Evolutionary conservation across 1,140 invertebrate species (phyloP).

Genomic region (Megalonaias nervosa): DNA sequence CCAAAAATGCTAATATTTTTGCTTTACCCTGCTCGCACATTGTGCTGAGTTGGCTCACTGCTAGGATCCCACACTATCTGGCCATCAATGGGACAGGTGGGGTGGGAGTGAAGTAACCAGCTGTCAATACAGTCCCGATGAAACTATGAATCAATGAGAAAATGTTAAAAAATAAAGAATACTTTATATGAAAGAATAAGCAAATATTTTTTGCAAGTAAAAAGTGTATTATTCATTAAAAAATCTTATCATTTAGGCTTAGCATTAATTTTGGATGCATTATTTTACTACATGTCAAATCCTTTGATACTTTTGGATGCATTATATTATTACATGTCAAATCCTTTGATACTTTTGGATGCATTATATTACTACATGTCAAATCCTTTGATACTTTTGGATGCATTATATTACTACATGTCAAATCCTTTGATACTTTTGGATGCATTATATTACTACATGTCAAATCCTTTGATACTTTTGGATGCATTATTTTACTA

Average conservation of each 20-base stretch:
- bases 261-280: neutral
- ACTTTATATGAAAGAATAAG: slow-evolving; percentile 1
- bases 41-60: slow-evolving; percentile 5
- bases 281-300: neutral
- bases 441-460: neutral
- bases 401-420: neutral
- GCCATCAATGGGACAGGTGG: slow-evolving; percentile 70
- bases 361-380: neutral
- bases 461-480: neutral
- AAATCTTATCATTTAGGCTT: neutral
- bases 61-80: slow-evolving; percentile 51
- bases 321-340: neutral
- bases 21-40: neutral
- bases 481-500: too few relatives aligned
- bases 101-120: slow-evolving; percentile 68
- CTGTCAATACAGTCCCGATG: slow-evolving; percentile 69
- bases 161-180: neutral
- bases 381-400: too few relatives aligned
- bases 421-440: too few relatives aligned
- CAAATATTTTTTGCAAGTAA: neutral
- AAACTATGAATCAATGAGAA: slow-evolving; percentile 49
- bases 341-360: too few relatives aligned
- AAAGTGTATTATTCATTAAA: neutral
- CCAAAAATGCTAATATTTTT: neutral
- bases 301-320: too few relatives aligned